Evolutionary conservation across 2,888 invertebrate genomes (phyloP).

Genomic region (Galeopsomyia nigrocyanea): DNA sequence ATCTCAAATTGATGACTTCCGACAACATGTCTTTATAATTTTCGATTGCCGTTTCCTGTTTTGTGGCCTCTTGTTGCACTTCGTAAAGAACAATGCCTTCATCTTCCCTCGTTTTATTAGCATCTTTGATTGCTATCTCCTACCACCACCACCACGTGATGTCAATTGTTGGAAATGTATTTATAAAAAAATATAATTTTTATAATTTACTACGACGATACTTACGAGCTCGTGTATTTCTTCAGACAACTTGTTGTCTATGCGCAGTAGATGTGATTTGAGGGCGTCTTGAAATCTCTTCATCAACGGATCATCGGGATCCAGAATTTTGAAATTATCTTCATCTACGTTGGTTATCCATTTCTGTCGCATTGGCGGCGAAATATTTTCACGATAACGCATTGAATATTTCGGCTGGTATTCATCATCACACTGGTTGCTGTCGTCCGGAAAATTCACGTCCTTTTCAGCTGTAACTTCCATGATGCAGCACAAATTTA

Average conservation of each 20-base stretch:
- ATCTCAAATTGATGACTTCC: constrained; percentile 70
- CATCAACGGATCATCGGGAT: constrained; percentile 82
- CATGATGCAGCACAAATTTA: constrained; percentile 7
- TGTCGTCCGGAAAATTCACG: not conserved
- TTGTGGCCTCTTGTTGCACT: constrained; percentile 74
- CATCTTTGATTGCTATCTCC: constrained; percentile 70
- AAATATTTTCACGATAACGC: constrained; percentile 9
- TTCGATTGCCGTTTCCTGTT: constrained; percentile 72
- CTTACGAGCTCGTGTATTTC: constrained; percentile 79
- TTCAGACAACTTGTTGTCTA: constrained; percentile 75
- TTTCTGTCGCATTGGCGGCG: constrained; percentile 6
- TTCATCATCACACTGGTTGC: not conserved
- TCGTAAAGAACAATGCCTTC: constrained; percentile 75
- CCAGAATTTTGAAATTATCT: constrained; percentile 70
- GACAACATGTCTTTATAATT: constrained; percentile 72
- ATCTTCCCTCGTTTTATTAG: constrained; percentile 72
- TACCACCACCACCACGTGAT: constrained; percentile 53
- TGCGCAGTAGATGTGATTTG: constrained; percentile 75
- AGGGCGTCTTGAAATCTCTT: constrained; percentile 80
- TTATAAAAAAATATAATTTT: too few relatives aligned
- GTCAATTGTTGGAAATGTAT: too few relatives aligned
- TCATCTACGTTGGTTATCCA: constrained; percentile 34
- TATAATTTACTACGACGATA: not conserved
- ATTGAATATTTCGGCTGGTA: constrained; percentile 19
- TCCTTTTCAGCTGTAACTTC: not conserved